A percentile compares a stretch with the other conserved stretches of the same genome.
Evolutionary conservation across 2,113 vertebrate species (phyloP).

Genomic region (Ariopsis seemanni): DNA sequence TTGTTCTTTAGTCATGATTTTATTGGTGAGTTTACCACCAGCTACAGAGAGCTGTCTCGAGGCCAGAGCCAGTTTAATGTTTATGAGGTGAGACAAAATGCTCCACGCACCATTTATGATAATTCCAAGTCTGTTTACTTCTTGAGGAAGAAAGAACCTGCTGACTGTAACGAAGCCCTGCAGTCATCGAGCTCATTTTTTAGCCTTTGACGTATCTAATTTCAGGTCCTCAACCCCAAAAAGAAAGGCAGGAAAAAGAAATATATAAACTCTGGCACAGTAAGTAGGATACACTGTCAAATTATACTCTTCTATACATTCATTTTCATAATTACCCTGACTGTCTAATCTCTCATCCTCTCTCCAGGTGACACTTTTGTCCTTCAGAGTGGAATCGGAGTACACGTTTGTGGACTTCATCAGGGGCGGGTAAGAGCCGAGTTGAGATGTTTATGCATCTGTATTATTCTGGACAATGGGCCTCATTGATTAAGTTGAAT

Average conservation of each 20-base stretch:
- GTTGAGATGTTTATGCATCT: background rate
- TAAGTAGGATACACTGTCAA: conserved; percentile 71
- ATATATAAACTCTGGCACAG: conserved; percentile 95
- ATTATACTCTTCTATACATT: conserved; percentile 24
- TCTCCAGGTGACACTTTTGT: conserved; percentile 90
- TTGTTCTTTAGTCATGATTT: conserved; percentile 85
- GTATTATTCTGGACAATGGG: too few relatives aligned
- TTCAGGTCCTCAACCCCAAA: conserved; percentile 93
- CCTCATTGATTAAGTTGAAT: background rate
- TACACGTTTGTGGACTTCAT: conserved; percentile 99
- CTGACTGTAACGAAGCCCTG: background rate
- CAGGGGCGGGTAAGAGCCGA: conserved; percentile 87
- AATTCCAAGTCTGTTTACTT: background rate
- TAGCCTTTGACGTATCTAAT: conserved; percentile 1
- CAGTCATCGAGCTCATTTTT: background rate
- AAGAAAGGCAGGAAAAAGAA: conserved; percentile 99
- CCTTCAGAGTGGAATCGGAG: conserved; percentile 95
- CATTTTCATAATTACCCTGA: conserved; percentile 38
- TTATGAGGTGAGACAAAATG: conserved; percentile 68
- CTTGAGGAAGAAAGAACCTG: background rate
- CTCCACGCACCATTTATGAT: background rate
- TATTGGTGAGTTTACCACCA: conserved; percentile 97
- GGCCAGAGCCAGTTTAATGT: conserved; percentile 96
- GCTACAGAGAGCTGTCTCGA: conserved; percentile 94
- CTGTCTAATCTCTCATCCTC: conserved; percentile 35